A percentile compares a stretch with the other conserved stretches of the same genome.
These are phyloP conservation scores for Murina feae DNA, from an alignment of 2,113 vertebrate species.

Conservation along the genomic window DNA sequence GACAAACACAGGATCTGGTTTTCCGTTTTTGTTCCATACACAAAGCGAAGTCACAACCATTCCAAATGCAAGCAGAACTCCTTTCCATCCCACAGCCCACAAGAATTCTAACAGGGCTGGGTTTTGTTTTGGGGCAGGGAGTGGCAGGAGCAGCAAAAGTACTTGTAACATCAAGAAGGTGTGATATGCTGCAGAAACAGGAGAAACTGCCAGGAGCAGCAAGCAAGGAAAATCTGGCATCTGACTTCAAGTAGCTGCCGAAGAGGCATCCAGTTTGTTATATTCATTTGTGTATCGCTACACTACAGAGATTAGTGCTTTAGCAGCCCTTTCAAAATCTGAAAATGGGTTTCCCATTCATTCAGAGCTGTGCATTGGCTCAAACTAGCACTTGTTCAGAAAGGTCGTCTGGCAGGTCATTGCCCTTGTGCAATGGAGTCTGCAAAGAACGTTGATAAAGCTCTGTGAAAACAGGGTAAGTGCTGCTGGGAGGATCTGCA, in stretches of 20 bases:
- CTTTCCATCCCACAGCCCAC: conserved; percentile 33
- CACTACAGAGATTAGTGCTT: background rate
- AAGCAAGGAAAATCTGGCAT: background rate
- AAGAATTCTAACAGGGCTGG: conserved; percentile 38
- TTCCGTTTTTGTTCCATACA: conserved; percentile 47
- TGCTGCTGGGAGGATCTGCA: background rate
- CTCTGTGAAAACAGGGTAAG: background rate
- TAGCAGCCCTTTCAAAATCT: conserved; percentile 56
- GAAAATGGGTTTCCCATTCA: conserved; percentile 72
- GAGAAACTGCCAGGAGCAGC: background rate
- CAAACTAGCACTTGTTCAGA: conserved; percentile 65
- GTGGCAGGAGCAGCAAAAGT: background rate
- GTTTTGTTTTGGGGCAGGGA: background rate
- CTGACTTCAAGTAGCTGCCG: conserved; percentile 39
- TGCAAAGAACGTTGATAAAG: background rate
- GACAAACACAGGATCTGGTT: conserved; percentile 40
- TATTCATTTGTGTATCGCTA: background rate
- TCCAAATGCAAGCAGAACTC: conserved; percentile 42
- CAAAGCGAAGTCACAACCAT: conserved; percentile 45
- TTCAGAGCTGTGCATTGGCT: conserved; percentile 36
- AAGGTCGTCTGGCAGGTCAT: background rate
- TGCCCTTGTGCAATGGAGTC: background rate
- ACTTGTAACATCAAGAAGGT: conserved; percentile 51
- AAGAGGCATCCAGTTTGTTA: conserved; percentile 29
- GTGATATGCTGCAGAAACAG: conserved; percentile 11